Evolutionary conservation across 1,140 invertebrate genomes (phyloP), one percentile per base, ranked within the genome.

Genomic region (Pachyrhynchus sulphureomaculatus): DNA sequence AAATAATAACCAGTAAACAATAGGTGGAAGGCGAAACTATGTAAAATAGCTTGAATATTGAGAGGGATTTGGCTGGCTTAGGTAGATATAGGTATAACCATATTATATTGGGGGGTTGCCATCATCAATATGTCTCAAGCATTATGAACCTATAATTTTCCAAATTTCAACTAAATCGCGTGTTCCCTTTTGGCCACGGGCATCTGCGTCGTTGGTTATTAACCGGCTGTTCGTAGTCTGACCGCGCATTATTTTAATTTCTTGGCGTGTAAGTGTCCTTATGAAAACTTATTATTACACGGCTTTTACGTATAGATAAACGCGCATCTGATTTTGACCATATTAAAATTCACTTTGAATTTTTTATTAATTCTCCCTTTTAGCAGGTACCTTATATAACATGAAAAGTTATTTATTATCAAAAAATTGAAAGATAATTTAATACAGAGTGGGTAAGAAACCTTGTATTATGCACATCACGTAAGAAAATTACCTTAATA

Each of bases 101-200:
- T 53, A 42, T 53, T 61, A 52, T 53, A 61, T 59, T 49, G 33
- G 57, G 24, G 58, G 58, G 58, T 52, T 61, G 42, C 49, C 51
- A 45, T 61, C 58, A 61, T 61, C 58, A 61, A 61, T 61, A 61
- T 61, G 58, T 61, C 51, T 61, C 51, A 61, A 45, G 21, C 49
- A 52, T 61, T 61, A 61, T 61, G 33, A 61, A 61, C 58, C 58
- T 61, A 45, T 61, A 61, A 61, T 61, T 61, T 61, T 52, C 58
- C 45, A 61, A 61, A 61, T 53, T 61, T 61, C 58, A 61, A 61
- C 58, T 61, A 61, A 61, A 61, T 61, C 58, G 58, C 58, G 58
- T 61, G 58, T 61, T 61, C 48, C 49, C 49, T 32, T 61, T 53
- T 61, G 51, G 58, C 58, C 58, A 52, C 36, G 41, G 58, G 58